These are phyloP conservation scores for Hepsetus odoe DNA, from an alignment of 2,113 vertebrate genomes.

Conservation along the genomic window DNA sequence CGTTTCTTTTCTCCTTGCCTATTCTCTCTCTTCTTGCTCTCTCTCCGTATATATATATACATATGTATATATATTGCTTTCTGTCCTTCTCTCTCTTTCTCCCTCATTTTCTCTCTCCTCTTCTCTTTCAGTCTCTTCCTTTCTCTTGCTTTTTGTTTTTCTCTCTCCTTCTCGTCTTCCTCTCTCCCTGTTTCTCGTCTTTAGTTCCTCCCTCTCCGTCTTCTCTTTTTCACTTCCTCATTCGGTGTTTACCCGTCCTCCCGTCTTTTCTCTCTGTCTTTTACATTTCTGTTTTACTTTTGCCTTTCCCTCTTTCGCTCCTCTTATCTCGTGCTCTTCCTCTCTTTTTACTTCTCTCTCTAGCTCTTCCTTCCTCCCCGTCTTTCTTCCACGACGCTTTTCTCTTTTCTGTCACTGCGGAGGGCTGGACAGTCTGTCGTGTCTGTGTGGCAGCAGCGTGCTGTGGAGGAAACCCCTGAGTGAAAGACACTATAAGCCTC, in stretches of 20 bases:
- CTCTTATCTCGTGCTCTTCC: background rate
- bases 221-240: no score
- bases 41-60: no score
- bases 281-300: background rate
- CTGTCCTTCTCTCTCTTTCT: no score
- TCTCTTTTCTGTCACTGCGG: conserved; percentile 37
- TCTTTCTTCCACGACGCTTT: background rate
- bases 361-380: conserved; percentile 10
- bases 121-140: background rate
- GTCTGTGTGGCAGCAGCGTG: background rate
- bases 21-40: background rate
- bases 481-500: conserved; percentile 26
- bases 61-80: no score
- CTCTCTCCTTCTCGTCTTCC: no score
- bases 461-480: background rate
- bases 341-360: background rate
- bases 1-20: conserved; percentile 30
- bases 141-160: no score
- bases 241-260: no score
- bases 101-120: no score
- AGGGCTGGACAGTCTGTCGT: background rate
- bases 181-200: no score
- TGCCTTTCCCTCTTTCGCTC: background rate
- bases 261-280: no score
- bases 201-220: no score